phyloP scores from a whole-genome alignment of 2,113 vertebrate species.

The Melanerpes aurifrons region DNA sequence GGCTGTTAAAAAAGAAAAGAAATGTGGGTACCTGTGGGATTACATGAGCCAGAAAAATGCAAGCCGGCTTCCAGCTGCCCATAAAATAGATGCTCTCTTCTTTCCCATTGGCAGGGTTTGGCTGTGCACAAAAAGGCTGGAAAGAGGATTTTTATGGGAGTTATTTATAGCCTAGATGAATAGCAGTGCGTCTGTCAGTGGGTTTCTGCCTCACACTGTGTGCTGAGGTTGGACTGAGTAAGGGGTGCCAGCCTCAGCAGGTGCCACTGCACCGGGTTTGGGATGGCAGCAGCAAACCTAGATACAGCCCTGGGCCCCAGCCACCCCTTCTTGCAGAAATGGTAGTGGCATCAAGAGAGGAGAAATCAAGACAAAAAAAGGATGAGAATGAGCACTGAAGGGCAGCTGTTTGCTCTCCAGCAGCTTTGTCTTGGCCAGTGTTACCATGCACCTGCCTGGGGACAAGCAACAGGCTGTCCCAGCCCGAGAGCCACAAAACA shows the following conservation, averaged over 20 bases:
- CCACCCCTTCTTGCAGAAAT: background rate
- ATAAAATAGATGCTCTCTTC: slow-evolving; percentile 57
- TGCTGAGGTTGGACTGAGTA: background rate
- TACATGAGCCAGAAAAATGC: slow-evolving; percentile 20
- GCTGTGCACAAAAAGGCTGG: slow-evolving; percentile 26
- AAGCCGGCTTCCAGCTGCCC: slow-evolving; percentile 31
- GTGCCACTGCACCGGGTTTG: background rate
- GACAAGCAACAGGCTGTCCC: background rate
- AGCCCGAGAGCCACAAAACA: accelerated
- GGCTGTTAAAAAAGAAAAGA: slow-evolving; percentile 46
- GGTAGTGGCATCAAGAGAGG: background rate
- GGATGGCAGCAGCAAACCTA: background rate
- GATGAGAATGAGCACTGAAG: background rate
- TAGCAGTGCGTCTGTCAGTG: background rate
- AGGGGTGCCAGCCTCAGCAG: accelerated
- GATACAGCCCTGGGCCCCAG: too few species aligned
- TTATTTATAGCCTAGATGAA: slow-evolving; percentile 46
- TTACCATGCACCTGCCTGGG: background rate
- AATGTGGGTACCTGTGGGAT: slow-evolving; percentile 50
- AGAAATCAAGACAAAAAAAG: background rate
- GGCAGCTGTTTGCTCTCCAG: background rate
- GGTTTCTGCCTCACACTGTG: background rate
- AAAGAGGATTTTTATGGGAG: slow-evolving; percentile 44
- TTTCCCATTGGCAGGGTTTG: slow-evolving; percentile 45
- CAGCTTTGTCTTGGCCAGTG: background rate